A percentile compares a stretch with the other conserved stretches of the same genome.
Evolutionary conservation across 2,888 invertebrate species (phyloP).

Genomic region (Reticulitermes lucifugus): DNA sequence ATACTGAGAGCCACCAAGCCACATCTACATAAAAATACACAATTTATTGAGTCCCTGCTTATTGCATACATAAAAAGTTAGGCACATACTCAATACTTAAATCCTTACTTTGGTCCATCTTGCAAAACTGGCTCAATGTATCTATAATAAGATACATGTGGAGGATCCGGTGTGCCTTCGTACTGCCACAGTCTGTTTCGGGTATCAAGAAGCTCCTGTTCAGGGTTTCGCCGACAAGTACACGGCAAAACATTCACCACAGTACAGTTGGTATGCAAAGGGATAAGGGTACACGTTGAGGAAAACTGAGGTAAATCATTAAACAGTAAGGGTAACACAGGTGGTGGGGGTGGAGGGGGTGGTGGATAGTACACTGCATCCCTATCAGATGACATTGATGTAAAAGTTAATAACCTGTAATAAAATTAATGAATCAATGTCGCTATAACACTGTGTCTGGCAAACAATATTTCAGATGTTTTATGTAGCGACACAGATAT

Average conservation of each 20-base stretch:
- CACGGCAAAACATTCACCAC: slow-evolving; percentile 16
- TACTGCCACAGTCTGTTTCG: slow-evolving; percentile 45
- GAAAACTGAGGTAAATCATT: slow-evolving; percentile 24
- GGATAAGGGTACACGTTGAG: background rate
- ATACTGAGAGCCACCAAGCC: slow-evolving; percentile 90
- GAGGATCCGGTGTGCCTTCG: slow-evolving; percentile 45
- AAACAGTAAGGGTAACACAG: slow-evolving; percentile 24
- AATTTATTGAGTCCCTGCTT: background rate
- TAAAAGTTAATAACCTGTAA: slow-evolving; percentile 14
- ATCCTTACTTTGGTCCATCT: slow-evolving; percentile 53
- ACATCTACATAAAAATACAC: slow-evolving; percentile 71
- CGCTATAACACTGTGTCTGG: too few relatives aligned
- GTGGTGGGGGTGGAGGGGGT: slow-evolving; percentile 48
- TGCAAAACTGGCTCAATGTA: slow-evolving; percentile 52
- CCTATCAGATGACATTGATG: slow-evolving; percentile 45
- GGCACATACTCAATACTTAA: background rate
- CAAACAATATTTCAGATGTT: too few relatives aligned
- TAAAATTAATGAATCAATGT: background rate
- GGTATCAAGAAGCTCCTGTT: slow-evolving; percentile 46
- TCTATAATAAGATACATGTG: slow-evolving; percentile 49
- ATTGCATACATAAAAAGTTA: background rate
- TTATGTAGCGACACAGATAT: too few relatives aligned
- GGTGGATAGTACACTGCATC: slow-evolving; percentile 38
- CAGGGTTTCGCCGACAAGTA: slow-evolving; percentile 41
- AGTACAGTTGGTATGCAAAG: slow-evolving; percentile 7